Evolutionary conservation across 2,797 vertebrate genomes (phyloP).

Genomic region (Apogon hyalosoma): DNA sequence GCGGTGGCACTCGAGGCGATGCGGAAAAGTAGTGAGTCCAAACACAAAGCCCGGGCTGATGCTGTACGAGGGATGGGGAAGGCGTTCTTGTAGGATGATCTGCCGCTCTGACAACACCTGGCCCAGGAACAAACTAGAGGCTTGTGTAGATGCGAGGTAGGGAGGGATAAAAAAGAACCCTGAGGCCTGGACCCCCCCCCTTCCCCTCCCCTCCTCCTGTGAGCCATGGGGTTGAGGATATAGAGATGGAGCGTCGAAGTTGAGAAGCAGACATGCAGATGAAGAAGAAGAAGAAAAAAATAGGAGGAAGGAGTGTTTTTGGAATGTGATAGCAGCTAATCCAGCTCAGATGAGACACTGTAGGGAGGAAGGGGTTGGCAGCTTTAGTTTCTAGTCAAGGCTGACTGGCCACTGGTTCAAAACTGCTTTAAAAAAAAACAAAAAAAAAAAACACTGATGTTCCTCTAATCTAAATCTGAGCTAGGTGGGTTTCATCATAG

Average conservation of each 20-base stretch:
- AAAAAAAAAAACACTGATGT: slow-evolving; percentile 5
- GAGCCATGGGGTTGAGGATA: slow-evolving; percentile 27
- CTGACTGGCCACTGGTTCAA: slow-evolving; percentile 37
- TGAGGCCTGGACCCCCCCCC: slow-evolving; percentile 34
- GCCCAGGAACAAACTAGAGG: slow-evolving; percentile 53
- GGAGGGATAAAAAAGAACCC: slow-evolving; percentile 46
- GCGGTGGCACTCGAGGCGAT: slow-evolving; percentile 51
- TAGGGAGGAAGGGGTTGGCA: slow-evolving; percentile 37
- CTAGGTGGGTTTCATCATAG: slow-evolving; percentile 27
- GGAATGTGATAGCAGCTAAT: slow-evolving; percentile 49
- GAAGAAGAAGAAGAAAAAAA: slow-evolving; percentile 15
- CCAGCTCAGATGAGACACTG: slow-evolving; percentile 35
- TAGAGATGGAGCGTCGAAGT: slow-evolving; percentile 27
- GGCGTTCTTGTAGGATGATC: slow-evolving; percentile 38
- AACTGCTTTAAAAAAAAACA: slow-evolving; percentile 18
- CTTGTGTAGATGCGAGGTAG: slow-evolving; percentile 44
- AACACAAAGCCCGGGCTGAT: slow-evolving; percentile 50
- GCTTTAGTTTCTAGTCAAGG: slow-evolving; percentile 17
- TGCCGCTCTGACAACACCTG: slow-evolving; percentile 66
- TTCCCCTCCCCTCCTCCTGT: background rate
- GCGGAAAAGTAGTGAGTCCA: slow-evolving; percentile 59
- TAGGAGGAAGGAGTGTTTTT: slow-evolving; percentile 15
- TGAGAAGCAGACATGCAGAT: slow-evolving; percentile 38
- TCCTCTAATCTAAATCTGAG: slow-evolving; percentile 30
- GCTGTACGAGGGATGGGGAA: slow-evolving; percentile 22